Conservation (phyloP, 2,888 invertebrate genomes). For the Drosophila birchii region DNA sequence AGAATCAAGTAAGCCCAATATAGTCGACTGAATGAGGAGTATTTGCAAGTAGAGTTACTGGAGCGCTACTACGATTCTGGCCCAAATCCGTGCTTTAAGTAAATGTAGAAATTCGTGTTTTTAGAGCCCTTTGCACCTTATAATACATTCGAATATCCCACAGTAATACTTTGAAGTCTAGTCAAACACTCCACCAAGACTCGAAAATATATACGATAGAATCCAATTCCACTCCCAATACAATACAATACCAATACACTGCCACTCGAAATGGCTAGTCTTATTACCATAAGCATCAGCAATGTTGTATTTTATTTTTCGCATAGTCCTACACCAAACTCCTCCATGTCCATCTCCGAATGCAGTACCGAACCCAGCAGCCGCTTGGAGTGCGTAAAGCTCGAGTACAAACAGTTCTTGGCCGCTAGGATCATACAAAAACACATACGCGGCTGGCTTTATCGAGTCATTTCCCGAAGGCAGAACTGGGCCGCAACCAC, state of each 20-base stretch:
- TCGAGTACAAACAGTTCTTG: slow-evolving; percentile 36
- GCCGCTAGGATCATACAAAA: slow-evolving; percentile 31
- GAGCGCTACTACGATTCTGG: background rate
- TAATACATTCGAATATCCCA: background rate
- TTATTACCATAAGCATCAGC: background rate
- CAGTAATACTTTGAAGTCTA: background rate
- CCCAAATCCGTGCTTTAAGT: background rate
- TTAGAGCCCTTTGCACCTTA: background rate
- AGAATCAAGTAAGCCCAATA: slow-evolving; percentile 4
- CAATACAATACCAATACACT: background rate
- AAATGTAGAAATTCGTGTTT: background rate
- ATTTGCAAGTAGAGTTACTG: background rate
- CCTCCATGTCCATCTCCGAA: background rate
- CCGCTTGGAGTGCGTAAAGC: background rate
- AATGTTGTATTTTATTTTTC: too few species aligned
- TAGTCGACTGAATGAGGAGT: background rate
- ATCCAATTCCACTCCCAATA: too few species aligned
- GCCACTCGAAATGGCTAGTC: background rate
- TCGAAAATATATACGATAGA: background rate
- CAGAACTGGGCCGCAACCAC: slow-evolving; percentile 4
- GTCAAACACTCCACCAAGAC: background rate
- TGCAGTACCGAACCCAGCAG: background rate
- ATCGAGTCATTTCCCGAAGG: background rate
- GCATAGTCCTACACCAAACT: background rate
- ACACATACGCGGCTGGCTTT: slow-evolving; percentile 13